A percentile compares a stretch with the other conserved stretches of the same genome.
Conservation (phyloP, 2,113 vertebrate species). For the Varanus komodoensis region DNA sequence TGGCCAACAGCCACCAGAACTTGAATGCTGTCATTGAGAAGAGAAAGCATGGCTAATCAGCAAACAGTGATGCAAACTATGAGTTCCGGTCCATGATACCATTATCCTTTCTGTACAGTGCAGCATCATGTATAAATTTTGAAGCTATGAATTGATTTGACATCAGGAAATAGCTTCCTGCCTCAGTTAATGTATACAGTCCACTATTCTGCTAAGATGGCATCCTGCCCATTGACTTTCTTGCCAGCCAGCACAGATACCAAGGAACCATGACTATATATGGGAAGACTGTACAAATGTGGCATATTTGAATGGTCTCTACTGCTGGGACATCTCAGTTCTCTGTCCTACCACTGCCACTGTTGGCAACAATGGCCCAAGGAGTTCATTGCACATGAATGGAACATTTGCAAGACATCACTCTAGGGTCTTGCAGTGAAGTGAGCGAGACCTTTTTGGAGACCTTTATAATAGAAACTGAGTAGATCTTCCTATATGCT, state of each 20-base stretch:
- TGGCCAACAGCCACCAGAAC: no score
- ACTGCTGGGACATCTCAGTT: background rate
- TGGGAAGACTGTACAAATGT: background rate
- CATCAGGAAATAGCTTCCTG: slow-evolving; percentile 15
- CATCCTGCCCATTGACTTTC: slow-evolving; percentile 27
- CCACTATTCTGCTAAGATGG: slow-evolving; percentile 42
- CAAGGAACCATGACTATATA: background rate
- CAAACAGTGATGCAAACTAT: rapidly evolving
- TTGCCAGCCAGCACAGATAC: slow-evolving; percentile 34
- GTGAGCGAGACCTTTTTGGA: background rate
- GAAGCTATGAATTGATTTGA: slow-evolving; percentile 29
- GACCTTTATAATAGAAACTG: background rate
- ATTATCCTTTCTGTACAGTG: slow-evolving; percentile 22
- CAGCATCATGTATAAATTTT: slow-evolving; percentile 9
- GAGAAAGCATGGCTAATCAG: background rate
- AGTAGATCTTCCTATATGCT: background rate
- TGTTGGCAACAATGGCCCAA: background rate
- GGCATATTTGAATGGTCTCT: background rate
- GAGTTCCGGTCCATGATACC: background rate
- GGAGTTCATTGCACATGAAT: background rate
- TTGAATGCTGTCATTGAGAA: no score
- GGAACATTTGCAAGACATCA: background rate
- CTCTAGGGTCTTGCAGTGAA: background rate
- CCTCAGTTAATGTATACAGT: background rate
- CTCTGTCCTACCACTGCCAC: background rate